phyloP scores from a whole-genome alignment of 2,113 vertebrate genomes.

The Phocoena phocoena region DNA sequence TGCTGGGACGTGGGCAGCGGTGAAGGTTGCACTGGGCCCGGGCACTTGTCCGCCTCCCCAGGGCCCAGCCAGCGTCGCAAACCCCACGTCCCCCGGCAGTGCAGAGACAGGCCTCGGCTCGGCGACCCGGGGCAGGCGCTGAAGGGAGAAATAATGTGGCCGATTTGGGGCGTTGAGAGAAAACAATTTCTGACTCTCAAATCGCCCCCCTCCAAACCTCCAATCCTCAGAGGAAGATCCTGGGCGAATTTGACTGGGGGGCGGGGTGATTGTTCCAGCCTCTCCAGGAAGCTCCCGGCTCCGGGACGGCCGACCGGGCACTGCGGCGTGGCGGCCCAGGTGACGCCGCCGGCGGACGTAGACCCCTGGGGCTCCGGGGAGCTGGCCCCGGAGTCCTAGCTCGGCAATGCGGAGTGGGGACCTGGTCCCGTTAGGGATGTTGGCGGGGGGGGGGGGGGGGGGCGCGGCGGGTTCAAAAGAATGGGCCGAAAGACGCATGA shows the following conservation, averaged over 20 bases:
- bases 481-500: conserved; percentile 55
- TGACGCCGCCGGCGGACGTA: conserved; percentile 4
- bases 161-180: background rate
- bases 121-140: background rate
- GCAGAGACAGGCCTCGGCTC: background rate
- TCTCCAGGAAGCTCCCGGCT: conserved; percentile 38
- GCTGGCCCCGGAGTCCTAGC: background rate
- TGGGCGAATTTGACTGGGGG: conserved; percentile 58
- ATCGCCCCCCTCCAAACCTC: background rate
- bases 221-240: conserved; percentile 33
- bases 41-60: background rate
- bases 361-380: background rate
- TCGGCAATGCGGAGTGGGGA: background rate
- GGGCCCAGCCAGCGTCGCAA: background rate
- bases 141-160: background rate
- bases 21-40: background rate
- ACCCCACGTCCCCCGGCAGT: background rate
- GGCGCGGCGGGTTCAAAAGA: conserved; percentile 54
- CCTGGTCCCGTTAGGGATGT: background rate
- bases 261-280: conserved; percentile 64
- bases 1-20: background rate
- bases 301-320: conserved; percentile 42
- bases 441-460: background rate
- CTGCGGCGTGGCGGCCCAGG: conserved; percentile 69
- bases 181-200: conserved; percentile 22